These are phyloP conservation scores for Thereva nobilitata DNA, from an alignment of 2,888 invertebrate species.

Conservation along the genomic window DNA sequence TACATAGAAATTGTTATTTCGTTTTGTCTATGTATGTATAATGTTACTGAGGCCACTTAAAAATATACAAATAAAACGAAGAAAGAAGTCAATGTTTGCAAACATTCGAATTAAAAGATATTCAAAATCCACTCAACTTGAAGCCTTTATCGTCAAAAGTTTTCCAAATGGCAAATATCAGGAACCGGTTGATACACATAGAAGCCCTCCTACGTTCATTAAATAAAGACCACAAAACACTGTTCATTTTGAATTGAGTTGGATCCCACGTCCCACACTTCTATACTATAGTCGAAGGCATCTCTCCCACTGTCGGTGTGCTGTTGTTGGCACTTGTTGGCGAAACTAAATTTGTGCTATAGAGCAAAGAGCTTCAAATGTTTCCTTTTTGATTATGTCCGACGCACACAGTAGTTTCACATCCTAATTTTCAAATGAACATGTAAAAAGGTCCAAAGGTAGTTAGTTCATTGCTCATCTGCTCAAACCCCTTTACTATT, in stretches of 20 bases:
- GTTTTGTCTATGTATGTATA: too few relatives aligned
- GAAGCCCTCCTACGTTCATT: slow-evolving; percentile 35
- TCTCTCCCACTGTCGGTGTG: slow-evolving; percentile 1
- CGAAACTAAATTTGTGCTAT: slow-evolving; percentile 22
- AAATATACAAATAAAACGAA: too few relatives aligned
- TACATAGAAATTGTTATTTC: too few relatives aligned
- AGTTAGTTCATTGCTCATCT: slow-evolving; percentile 24
- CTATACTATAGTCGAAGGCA: not conserved
- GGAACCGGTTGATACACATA: slow-evolving; percentile 21
- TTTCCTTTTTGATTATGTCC: slow-evolving; percentile 42
- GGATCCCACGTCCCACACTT: slow-evolving; percentile 9
- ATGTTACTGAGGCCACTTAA: too few relatives aligned
- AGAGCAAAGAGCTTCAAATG: slow-evolving; percentile 36
- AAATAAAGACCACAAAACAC: slow-evolving; percentile 41
- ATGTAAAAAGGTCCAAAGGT: slow-evolving; percentile 34
- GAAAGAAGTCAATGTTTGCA: too few relatives aligned
- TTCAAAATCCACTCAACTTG: slow-evolving; percentile 23
- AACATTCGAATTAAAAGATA: slow-evolving; percentile 19
- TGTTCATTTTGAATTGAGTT: slow-evolving; percentile 42
- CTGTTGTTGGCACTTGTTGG: slow-evolving; percentile 40
- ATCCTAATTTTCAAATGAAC: slow-evolving; percentile 31
- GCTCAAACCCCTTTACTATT: not conserved
- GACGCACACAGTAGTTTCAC: slow-evolving; percentile 30
- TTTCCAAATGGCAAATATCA: slow-evolving; percentile 34
- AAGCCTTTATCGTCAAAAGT: slow-evolving; percentile 32